Conservation (phyloP, 30 jellyfish, hydroid and myxozoan genomes). For the Pseudorhiza aurosa region DNA sequence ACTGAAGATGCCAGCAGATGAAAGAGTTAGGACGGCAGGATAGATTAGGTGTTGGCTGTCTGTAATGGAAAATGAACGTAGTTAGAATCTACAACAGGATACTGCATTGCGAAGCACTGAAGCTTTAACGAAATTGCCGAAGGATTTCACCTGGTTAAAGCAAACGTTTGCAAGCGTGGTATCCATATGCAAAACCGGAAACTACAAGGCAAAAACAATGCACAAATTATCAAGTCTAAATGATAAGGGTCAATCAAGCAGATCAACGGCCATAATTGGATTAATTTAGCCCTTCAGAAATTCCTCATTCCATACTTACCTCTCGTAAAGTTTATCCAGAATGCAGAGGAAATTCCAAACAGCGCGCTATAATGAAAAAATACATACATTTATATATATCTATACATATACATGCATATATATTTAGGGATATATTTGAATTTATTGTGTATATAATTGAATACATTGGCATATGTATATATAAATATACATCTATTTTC, state of each 20-base stretch:
- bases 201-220: constrained; percentile 30
- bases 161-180: constrained; percentile 9
- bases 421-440: too few species aligned
- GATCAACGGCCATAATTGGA: neutral
- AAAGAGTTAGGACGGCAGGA: constrained; percentile 60
- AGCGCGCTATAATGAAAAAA: too few species aligned
- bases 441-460: too few species aligned
- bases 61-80: neutral
- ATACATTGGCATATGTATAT: too few species aligned
- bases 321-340: constrained; percentile 52
- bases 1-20: constrained; percentile 74
- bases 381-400: too few species aligned
- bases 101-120: constrained; percentile 12
- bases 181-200: constrained; percentile 37
- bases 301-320: neutral
- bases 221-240: neutral
- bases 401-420: too few species aligned
- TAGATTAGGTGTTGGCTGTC: constrained; percentile 52
- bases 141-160: constrained; percentile 63
- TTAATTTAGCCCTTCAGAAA: neutral
- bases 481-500: too few species aligned
- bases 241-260: neutral
- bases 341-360: constrained; percentile 53
- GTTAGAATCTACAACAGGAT: neutral
- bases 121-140: constrained; percentile 45